Base-by-base conservation (phyloP, 2,888 invertebrate species). In the Dicyrtoma fusca region DNA sequence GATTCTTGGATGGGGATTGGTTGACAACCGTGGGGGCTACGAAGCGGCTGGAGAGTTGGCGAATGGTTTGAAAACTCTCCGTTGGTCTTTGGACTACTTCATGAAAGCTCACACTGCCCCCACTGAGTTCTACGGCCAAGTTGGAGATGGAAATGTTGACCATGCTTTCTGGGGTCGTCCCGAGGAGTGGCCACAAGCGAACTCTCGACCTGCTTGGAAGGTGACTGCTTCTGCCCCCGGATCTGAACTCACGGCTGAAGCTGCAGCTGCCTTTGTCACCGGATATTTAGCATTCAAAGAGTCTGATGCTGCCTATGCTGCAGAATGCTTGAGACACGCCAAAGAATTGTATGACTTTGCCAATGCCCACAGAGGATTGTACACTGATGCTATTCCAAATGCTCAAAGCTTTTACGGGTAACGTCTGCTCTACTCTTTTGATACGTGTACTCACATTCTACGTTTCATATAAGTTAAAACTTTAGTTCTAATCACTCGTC, bases 21-120 rank as follows among this genome's bases (percentile, higher is more conserved):
- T 86, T 2, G 85, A 85, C n/a, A 86, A 85, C 82, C 83, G 84
- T 51, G 84, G 85, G 68, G 86, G 85, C 13, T 87, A 87, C 79
- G 81, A 79, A 26, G 81, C 83, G 3, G 84, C 86, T 69, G 85
- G 84, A 47, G 86, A 87, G 80, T 84, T 85, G 69, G 82, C 84
- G 23, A 81, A 85, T 74, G 83, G 84, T 5, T 81, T 85, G 42
- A 83, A 83, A 14, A 84, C 86, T 0, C 82, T 88, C 17, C 86
- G 86, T 82, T 88, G 88, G 88, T 86, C 87, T 0, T 85, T 87
- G 1, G 88, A 88, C 81, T 88, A 88, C 81, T 86, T 88, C 78
- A 84, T 88, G 73, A 88, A 88, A 81, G 87, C 74, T 6, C 77
- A 80, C 61, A 68, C 77, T 1, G 25, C 75, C 59, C 85, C 85